Evolutionary conservation across 37 sponge, comb jelly and placozoan species (phyloP).

Genomic region (Agelas oroides): DNA sequence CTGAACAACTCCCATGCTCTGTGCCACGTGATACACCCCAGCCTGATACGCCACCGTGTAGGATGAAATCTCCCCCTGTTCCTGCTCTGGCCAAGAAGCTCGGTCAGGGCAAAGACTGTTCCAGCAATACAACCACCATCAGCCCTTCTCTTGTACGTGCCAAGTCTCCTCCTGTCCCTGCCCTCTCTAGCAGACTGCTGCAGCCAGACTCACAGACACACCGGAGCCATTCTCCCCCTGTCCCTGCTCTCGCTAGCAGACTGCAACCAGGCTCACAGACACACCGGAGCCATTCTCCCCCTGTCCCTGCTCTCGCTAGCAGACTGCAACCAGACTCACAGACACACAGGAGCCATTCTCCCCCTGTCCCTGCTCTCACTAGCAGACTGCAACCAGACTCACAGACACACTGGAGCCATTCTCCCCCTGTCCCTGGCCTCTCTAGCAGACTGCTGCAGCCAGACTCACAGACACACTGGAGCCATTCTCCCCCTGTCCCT

Average conservation of each 20-base stretch:
- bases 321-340: too few species aligned
- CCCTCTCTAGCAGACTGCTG: too few species aligned
- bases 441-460: background rate
- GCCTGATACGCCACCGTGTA: background rate
- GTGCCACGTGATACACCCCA: background rate
- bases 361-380: conserved; percentile 21
- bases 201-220: too few species aligned
- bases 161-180: background rate
- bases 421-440: conserved; percentile 26
- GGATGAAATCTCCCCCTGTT: conserved; percentile 7
- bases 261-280: too few species aligned
- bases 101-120: background rate
- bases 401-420: background rate
- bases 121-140: background rate
- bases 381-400: too few species aligned
- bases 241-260: conserved; percentile 11
- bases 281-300: background rate
- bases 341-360: background rate
- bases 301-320: conserved; percentile 15
- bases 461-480: background rate
- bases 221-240: conserved; percentile 4
- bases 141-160: too few species aligned
- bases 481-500: conserved; percentile 16
- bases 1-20: too few species aligned
- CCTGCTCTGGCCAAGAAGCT: conserved; percentile 38